Base-by-base conservation (phyloP, 2,888 invertebrate species). In the Emesis russula region DNA sequence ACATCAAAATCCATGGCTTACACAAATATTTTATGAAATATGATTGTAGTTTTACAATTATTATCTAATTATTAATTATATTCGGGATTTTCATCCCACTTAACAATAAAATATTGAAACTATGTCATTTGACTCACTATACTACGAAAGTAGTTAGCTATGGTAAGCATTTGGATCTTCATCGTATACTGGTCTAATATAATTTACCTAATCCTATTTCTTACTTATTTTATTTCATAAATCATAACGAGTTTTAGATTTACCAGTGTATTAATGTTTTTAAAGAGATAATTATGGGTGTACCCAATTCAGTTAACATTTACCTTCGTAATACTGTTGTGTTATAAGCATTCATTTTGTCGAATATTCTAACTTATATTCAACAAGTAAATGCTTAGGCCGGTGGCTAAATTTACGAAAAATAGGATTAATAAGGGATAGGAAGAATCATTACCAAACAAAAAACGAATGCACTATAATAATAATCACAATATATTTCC, bases 131-230 rank as follows among this genome's bases (percentile, higher is more conserved):
- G 58, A 58, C 58, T 58, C 18, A 58, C n/a, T 58, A n/a, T 58
- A 58, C 3, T 58, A 58, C n/a, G 18, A n/a, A 58, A 58, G n/a
- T 58, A 58, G 58, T 58, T 58, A 58, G 58, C n/a, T n/a, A 58
- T 58, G 58, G n/a, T 58, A 18, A 58, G 58, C 58, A 58, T 58
- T 58, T 58, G 58, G n/a, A 58, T n/a, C 58, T 58, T 58, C n/a
- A 58, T 25, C 18, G 58, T 58, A 58, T n/a, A 58, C n/a, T 58
- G 5, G n/a, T 18, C n/a, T 58, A 58, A 58, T 18, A 58, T 58
- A 58, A 18, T 58, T 25, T 25, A 25, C 25, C 25, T 25, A 25
- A 25, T 25, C 25, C 25, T 25, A 25, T 25, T 25, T 25, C 25
- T 25, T 25, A 25, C 25, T 25, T 25, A 25, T 25, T 25, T 25